Evolutionary conservation across 2,113 vertebrate genomes (phyloP), one percentile per base, ranked within the genome.

Genomic region (Sinocyclocheilus grahami): DNA sequence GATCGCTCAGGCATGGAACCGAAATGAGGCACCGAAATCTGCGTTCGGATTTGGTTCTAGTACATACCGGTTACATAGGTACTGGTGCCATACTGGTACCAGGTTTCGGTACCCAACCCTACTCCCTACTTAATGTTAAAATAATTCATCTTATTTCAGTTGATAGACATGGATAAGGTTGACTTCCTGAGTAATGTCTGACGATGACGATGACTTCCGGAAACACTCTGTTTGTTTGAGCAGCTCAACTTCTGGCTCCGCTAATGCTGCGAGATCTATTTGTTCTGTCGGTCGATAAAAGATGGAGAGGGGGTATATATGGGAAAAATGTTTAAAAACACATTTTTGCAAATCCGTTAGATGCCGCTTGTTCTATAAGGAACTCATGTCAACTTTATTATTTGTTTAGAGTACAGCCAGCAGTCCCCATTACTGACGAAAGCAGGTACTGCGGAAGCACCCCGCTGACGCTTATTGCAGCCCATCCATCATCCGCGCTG

Each of bases 171-270:
- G 42, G 69, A 42, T 0, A 72, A 72, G 37, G 18, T 42, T 6
- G 37, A 72, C 69, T n/a, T 72, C 69, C 37, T 12, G 9, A 72
- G 67, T 30, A 71, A 71, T 37, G 67, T 72, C 16, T 5, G 33
- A 22, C 0, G 0, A 20, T 0, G 33, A 39, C 18, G 69, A 72
- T 10, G 18, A 42, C 69, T 42, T 72, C 33, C 33, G 42, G 69
- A 72, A 42, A 72, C 18, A 20, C 69, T 71, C 69, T 71, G 67
- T 71, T 71, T 71, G 67, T 39, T 71, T 71, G 33, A 39, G 33
- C 4, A 42, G 37, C 69, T 72, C 33, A 5, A 71, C 7, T 4
- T 71, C 67, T 71, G 67, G 30, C 67, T 71, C 8, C 3, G 3
- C 69, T 71, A 39, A 71, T 2, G 67, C 9, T 10, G 16, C 20